Percentiles rank a stretch among this genome's conserved stretches.
phyloP scores from a whole-genome alignment of 2,888 invertebrate genomes.

The Cerceris ruficornis region DNA sequence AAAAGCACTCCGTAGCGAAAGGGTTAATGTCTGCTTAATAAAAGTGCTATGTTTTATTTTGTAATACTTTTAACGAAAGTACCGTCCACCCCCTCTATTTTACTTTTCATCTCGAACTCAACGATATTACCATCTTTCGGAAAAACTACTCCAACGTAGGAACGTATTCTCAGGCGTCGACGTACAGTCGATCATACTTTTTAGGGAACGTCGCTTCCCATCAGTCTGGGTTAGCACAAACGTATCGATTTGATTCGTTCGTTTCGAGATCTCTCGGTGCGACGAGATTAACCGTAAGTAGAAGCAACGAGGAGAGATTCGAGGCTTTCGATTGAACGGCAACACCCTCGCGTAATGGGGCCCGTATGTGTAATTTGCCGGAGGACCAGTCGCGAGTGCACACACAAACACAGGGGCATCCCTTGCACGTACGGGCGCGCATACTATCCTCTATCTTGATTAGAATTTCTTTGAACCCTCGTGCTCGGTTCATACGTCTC shows the following conservation, averaged over 20 bases:
- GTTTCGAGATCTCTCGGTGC: too few species aligned
- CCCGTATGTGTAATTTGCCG: constrained; percentile 66
- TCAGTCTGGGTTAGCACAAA: neutral
- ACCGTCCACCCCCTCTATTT: too few species aligned
- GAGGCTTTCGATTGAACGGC: constrained; percentile 46
- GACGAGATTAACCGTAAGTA: neutral
- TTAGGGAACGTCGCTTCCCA: too few species aligned
- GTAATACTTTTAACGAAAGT: too few species aligned
- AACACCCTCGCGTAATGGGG: constrained; percentile 52
- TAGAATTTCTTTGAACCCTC: constrained; percentile 78
- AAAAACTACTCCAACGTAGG: too few species aligned
- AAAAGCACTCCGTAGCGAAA: too few species aligned
- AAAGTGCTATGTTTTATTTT: too few species aligned
- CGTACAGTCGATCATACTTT: too few species aligned
- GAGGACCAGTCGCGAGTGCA: constrained; percentile 37
- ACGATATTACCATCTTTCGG: too few species aligned
- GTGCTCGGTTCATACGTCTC: constrained; percentile 56
- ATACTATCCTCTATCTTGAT: constrained; percentile 66
- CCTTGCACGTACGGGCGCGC: neutral
- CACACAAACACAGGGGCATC: neutral
- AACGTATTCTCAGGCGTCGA: too few species aligned
- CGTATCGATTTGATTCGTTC: neutral
- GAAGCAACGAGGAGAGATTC: constrained; percentile 12
- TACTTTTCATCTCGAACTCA: too few species aligned
- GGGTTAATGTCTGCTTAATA: too few species aligned